Evolutionary conservation across 2,888 invertebrate species (phyloP), one percentile per base, ranked within the genome.

Genomic region (Empis livida): DNA sequence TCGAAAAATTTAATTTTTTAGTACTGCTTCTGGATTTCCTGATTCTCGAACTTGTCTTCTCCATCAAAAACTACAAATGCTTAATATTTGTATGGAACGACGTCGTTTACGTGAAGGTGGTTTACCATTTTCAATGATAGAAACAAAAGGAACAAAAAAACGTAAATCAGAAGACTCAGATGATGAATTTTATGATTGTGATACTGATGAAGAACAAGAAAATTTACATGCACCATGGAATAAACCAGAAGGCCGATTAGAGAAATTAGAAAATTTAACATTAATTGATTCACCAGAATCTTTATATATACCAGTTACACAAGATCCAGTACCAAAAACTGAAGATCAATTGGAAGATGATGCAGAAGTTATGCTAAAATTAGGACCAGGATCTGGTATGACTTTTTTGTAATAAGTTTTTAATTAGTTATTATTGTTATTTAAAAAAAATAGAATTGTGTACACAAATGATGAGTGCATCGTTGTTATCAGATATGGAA

Each of bases 321-420:
- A 94, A 77, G 95, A 97, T 59, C 88, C 92, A 0, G 88, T 92
- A 5, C 95, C 96, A 11, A 90, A 96, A 76, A 97, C 97, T 1
- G 97, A 99, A 67, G 97, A 97, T 70, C 89, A 94, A 67, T 68
- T 96, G 49, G 90, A 93, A 61, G 91, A 93, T 62, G 94, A 96
- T 64, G 87, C 92, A 0, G 87, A 92, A 64, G 79, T 90, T 44
- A 79, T 97, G 73, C 76, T 92, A 43, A 84, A 88, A 56, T 72
- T 96, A 27, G 93, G 93, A 2, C 84, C 90, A 2, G 84, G 89
- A 58, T 82, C 88, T 10, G 69, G 68, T 63, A 40, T 40, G 4
- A 40, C 5, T 2, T 17, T 40, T 39, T 39, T 42, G 31, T 17
- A 27, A 39, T 39, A 3, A 13, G 6, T 17, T 38, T 11, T 11